Evolutionary conservation across 1,140 invertebrate species (phyloP).

Genomic region (Pemphigus obesinymphae): DNA sequence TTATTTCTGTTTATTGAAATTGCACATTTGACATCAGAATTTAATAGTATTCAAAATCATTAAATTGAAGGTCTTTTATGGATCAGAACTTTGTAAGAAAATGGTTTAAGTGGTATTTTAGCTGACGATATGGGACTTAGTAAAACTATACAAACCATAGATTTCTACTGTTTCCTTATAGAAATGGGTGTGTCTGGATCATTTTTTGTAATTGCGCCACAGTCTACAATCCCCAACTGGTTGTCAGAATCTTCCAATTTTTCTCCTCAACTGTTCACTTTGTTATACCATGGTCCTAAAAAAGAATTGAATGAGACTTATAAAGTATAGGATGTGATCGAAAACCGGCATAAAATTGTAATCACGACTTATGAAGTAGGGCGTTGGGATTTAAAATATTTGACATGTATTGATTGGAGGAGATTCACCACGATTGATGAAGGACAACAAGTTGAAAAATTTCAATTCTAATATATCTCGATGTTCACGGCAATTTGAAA

Average conservation of each 20-base stretch:
- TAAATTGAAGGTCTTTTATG: conserved; percentile 30
- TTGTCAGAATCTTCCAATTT: conserved; percentile 64
- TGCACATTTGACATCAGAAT: no score
- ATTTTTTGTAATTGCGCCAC: conserved; percentile 61
- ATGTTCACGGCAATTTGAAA: conserved; percentile 49
- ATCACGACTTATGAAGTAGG: conserved; percentile 61
- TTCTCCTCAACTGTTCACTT: conserved; percentile 58
- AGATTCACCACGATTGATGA: conserved; percentile 73
- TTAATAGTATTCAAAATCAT: no score
- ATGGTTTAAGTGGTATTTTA: conserved; percentile 70
- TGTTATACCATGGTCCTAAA: conserved; percentile 58
- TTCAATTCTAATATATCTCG: conserved; percentile 55
- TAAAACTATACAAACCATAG: conserved; percentile 69
- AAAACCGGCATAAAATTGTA: conserved; percentile 53
- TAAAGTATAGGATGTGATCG: conserved; percentile 47
- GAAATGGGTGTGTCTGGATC: conserved; percentile 56
- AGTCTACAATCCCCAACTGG: conserved; percentile 71
- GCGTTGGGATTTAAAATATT: conserved; percentile 52
- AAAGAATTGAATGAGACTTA: conserved; percentile 51
- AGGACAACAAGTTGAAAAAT: conserved; percentile 70
- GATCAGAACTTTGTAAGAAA: conserved; percentile 56
- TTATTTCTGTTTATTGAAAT: conserved; percentile 44
- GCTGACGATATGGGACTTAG: conserved; percentile 80
- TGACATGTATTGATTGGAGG: conserved; percentile 56
- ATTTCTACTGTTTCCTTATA: conserved; percentile 58